Conservation (phyloP, 2,113 vertebrate genomes). For the Glaucomys volans region DNA sequence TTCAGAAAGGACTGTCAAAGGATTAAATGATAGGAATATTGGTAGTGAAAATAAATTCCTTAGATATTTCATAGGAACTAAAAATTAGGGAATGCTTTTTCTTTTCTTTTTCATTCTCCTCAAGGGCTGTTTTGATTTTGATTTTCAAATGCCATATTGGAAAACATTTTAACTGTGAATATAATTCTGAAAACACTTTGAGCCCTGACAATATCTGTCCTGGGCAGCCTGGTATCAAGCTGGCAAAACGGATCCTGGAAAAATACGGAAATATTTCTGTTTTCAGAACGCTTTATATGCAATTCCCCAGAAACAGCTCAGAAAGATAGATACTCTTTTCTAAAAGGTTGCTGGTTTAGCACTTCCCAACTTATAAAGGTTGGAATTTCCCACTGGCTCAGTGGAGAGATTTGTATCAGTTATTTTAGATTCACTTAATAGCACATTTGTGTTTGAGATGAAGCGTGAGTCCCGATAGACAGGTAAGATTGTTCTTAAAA, state of each 20-base stretch:
- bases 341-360: constrained; percentile 79
- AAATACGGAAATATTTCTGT: constrained; percentile 72
- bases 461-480: constrained; percentile 71
- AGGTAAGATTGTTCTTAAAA: constrained; percentile 76
- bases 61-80: constrained; percentile 40
- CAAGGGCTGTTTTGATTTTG: constrained; percentile 67
- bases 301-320: constrained; percentile 75
- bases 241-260: constrained; percentile 66
- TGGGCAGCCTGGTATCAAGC: constrained; percentile 60
- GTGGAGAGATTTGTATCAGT: constrained; percentile 79
- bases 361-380: constrained; percentile 75
- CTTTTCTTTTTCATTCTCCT: neutral
- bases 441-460: constrained; percentile 79
- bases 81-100: constrained; percentile 59
- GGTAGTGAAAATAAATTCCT: constrained; percentile 70
- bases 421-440: constrained; percentile 79
- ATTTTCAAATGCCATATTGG: constrained; percentile 70
- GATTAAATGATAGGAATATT: constrained; percentile 64
- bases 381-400: constrained; percentile 81
- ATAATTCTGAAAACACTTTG: constrained; percentile 67
- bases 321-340: constrained; percentile 72
- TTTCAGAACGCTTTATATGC: constrained; percentile 73
- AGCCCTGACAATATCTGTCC: constrained; percentile 71
- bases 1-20: constrained; percentile 64
- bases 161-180: constrained; percentile 74